Base-by-base conservation (phyloP, 2,113 vertebrate genomes). In the Grus americana region DNA sequence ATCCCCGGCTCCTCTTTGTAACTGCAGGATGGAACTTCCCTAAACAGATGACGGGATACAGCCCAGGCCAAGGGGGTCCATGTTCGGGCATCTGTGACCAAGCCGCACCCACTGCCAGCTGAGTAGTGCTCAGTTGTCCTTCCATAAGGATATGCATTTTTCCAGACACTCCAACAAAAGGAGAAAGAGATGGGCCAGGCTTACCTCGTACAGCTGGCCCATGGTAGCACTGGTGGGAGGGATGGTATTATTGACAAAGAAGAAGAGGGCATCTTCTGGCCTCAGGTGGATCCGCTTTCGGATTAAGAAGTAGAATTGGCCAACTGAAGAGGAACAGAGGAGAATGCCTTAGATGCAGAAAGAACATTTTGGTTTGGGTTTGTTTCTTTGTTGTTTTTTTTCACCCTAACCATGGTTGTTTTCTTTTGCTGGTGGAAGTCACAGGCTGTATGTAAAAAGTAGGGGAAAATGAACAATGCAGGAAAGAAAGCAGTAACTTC, bases 221-320 rank as follows among this genome's bases (percentile, higher is more conserved):
- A 99, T 99, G 40, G 99, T 99, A 32, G 98, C 99, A 83, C 99
- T 99, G 66, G 99, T 99, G 42, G 99, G 99, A 83, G 99, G 99
- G 85, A 99, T 99, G 50, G 99, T 99, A 91, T 99, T 99, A 98
- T 99, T 99, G 95, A 99, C 99, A 5, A 99, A 99, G 98, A 99
- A 99, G 98, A 99, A 99, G 67, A 99, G 98, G 6, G 99, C 99
- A 86, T 99, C 99, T 90, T 99, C 99, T 0, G 99, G 99, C 96
- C 99, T 98, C 98, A 99, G 98, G 95, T 99, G 99, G 93, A 99
- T 98, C 62, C 99, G 98, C 98, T 99, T 99, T 92, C 99, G 98
- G 95, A 99, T 99, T 97, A 99, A 98, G 98, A 99, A 99, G 96
- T 99, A 99, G 98, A 99, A 98, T 16, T 99, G 99, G 66, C 99